Percentiles rank a stretch among this genome's conserved stretches.
phyloP scores from a whole-genome alignment of 2,797 vertebrate species.

The Euthynnus affinis region DNA sequence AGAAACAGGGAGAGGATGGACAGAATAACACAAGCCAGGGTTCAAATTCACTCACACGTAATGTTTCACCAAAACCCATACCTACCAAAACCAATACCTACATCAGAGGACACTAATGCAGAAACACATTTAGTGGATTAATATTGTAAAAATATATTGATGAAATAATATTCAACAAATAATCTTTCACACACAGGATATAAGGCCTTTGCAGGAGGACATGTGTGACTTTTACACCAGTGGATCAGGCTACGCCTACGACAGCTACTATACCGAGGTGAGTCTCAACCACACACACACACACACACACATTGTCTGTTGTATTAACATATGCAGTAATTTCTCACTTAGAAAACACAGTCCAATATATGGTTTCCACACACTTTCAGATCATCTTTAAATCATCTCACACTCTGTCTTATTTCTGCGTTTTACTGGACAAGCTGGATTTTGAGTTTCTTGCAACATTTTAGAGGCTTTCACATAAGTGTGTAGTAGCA shows the following conservation, averaged over 20 bases:
- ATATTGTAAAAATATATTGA: neutral
- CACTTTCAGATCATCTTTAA: neutral
- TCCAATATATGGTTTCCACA: neutral
- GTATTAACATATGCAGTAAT: neutral
- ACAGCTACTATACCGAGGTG: conserved; percentile 93
- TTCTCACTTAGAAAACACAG: neutral
- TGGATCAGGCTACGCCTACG: conserved; percentile 87
- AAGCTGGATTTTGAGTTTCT: neutral
- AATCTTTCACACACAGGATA: conserved; percentile 84
- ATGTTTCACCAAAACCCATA: neutral
- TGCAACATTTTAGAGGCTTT: neutral
- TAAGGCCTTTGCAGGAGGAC: conserved; percentile 87
- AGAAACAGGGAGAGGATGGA: conserved; percentile 2
- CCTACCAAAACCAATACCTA: too few species aligned
- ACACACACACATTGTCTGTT: neutral
- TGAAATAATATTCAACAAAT: neutral
- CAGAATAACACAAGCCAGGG: neutral
- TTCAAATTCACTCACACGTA: neutral
- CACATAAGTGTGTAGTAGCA: conserved; percentile 16
- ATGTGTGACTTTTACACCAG: conserved; percentile 92
- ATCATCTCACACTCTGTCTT: neutral
- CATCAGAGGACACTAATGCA: neutral
- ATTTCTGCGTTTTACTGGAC: neutral
- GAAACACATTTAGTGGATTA: neutral
- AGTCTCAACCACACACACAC: conserved; percentile 31